Evolutionary conservation across 2,888 invertebrate species (phyloP).

Genomic region (Eudasyphora cyanicolor): DNA sequence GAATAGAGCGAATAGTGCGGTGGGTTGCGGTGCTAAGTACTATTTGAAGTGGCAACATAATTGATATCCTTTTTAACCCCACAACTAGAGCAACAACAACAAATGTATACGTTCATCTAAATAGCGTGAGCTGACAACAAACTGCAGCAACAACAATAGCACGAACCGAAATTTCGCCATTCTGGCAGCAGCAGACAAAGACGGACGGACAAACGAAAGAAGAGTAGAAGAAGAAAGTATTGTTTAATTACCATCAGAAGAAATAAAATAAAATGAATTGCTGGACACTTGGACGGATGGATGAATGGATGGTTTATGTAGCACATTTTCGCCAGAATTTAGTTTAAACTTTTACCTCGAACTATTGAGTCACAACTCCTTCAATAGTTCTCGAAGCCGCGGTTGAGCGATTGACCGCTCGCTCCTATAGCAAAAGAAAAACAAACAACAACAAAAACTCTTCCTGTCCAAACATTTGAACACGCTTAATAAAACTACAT

Average conservation of each 20-base stretch:
- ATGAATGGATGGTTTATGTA: constrained; percentile 48
- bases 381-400: neutral
- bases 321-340: constrained; percentile 41
- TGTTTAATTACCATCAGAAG: constrained; percentile 47
- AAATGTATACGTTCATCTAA: constrained; percentile 62
- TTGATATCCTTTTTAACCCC: constrained; percentile 44
- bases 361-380: constrained; percentile 24
- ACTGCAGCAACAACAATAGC: constrained; percentile 54
- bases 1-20: neutral
- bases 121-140: constrained; percentile 63
- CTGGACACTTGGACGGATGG: constrained; percentile 35
- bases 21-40: too few species aligned
- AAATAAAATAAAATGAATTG: constrained; percentile 39
- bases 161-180: constrained; percentile 34
- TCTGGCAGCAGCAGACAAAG: neutral
- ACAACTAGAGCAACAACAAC: constrained; percentile 14
- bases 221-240: constrained; percentile 18
- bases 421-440: neutral
- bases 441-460: neutral
- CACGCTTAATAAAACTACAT: constrained; percentile 34
- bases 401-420: neutral
- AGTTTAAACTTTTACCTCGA: constrained; percentile 57
- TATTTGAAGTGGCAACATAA: constrained; percentile 40
- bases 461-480: constrained; percentile 32
- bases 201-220: neutral